phyloP scores from a whole-genome alignment of 2,888 invertebrate genomes.

The Nephrotoma appendiculata region DNA sequence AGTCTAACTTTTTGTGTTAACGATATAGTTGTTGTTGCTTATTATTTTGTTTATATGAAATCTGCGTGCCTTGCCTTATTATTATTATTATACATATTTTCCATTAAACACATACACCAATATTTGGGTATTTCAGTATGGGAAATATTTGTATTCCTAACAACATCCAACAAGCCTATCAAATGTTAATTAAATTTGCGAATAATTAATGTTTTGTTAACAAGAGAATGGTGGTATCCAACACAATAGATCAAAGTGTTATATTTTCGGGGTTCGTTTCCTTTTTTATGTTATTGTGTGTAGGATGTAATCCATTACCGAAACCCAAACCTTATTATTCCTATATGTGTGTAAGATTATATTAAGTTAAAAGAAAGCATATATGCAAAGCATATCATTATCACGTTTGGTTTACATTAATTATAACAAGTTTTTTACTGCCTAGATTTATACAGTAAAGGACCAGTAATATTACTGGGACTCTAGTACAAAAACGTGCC shows the following conservation, averaged over 20 bases:
- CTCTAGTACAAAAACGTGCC: too few relatives aligned
- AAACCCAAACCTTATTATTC: not conserved
- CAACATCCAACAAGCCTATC: not conserved
- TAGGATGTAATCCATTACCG: not conserved
- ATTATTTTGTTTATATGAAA: not conserved
- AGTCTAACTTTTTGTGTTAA: not conserved
- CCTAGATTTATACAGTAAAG: not conserved
- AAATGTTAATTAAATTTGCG: not conserved
- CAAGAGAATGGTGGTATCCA: not conserved
- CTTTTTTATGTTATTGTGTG: not conserved
- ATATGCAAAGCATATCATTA: not conserved
- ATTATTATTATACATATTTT: not conserved
- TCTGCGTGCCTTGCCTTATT: not conserved
- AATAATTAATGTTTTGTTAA: not conserved
- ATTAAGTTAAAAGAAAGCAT: not conserved
- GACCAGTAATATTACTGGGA: too few relatives aligned
- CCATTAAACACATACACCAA: not conserved
- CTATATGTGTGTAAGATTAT: not conserved
- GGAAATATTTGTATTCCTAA: not conserved
- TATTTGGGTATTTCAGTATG: not conserved
- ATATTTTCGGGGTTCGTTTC: not conserved
- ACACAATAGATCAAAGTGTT: not conserved
- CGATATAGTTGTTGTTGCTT: not conserved
- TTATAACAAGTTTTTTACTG: not conserved
- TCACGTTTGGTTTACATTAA: not conserved